phyloP scores from a whole-genome alignment of 2,888 invertebrate species.

The Electrophaes corylata region DNA sequence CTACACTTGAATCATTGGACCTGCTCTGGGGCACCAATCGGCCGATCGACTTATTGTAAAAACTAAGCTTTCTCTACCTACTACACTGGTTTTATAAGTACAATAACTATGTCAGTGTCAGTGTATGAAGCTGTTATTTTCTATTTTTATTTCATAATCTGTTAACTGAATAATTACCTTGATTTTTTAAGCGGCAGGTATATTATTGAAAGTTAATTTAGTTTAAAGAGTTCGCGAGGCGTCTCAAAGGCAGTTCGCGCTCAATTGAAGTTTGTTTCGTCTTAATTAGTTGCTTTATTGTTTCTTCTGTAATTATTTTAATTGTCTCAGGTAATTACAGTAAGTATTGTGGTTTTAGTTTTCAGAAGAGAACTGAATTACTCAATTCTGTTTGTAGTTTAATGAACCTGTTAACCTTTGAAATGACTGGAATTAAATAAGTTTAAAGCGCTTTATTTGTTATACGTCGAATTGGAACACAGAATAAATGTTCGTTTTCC shows the following conservation, averaged over 20 bases:
- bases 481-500: too few species aligned
- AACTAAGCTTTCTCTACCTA: too few species aligned
- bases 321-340: slow-evolving; percentile 4
- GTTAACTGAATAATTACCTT: neutral
- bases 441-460: too few species aligned
- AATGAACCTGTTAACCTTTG: too few species aligned
- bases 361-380: neutral
- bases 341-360: neutral
- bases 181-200: slow-evolving; percentile 8
- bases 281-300: slow-evolving; percentile 21
- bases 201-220: slow-evolving; percentile 21
- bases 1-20: too few species aligned
- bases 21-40: too few species aligned
- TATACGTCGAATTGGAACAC: too few species aligned
- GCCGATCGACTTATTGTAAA: too few species aligned
- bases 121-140: neutral
- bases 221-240: slow-evolving; percentile 11
- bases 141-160: neutral
- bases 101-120: too few species aligned
- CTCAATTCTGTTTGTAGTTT: neutral
- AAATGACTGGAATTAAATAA: too few species aligned
- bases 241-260: neutral
- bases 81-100: too few species aligned
- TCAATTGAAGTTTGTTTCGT: slow-evolving; percentile 14
- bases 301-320: slow-evolving; percentile 18